Evolutionary conservation across 2,888 invertebrate species (phyloP).

Genomic region (Dryobotodes eremita): DNA sequence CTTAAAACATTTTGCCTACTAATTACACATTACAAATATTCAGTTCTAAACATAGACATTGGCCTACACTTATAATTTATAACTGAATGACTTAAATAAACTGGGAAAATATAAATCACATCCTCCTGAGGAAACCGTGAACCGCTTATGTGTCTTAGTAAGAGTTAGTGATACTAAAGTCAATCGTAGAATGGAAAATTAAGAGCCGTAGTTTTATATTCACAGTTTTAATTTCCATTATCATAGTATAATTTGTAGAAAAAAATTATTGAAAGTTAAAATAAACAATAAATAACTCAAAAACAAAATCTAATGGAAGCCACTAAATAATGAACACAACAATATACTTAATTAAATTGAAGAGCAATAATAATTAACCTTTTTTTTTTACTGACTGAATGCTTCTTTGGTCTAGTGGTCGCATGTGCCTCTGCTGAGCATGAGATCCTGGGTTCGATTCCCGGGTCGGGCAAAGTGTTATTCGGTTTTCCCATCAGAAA

Average conservation of each 20-base stretch:
- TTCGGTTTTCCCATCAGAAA: no score
- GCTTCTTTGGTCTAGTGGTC: no score
- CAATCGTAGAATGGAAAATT: conserved; percentile 12
- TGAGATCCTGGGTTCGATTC: no score
- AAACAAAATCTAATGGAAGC: neutral
- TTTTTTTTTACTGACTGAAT: neutral
- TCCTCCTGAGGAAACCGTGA: conserved; percentile 14
- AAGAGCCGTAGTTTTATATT: neutral
- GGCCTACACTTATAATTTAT: neutral
- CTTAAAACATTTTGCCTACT: neutral
- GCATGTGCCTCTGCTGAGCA: no score
- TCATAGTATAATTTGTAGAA: neutral
- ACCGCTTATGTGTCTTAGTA: conserved; percentile 10
- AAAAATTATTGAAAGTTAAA: neutral
- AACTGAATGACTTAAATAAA: neutral
- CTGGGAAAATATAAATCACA: neutral
- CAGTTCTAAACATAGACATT: neutral
- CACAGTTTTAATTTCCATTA: no score
- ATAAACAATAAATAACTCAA: neutral
- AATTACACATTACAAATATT: neutral
- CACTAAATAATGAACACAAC: neutral
- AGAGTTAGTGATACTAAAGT: neutral
- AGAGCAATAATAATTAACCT: neutral
- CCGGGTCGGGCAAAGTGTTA: no score
- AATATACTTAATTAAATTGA: neutral